phyloP scores from a whole-genome alignment of 2,888 invertebrate genomes.

The Leptura quadrifasciata region DNA sequence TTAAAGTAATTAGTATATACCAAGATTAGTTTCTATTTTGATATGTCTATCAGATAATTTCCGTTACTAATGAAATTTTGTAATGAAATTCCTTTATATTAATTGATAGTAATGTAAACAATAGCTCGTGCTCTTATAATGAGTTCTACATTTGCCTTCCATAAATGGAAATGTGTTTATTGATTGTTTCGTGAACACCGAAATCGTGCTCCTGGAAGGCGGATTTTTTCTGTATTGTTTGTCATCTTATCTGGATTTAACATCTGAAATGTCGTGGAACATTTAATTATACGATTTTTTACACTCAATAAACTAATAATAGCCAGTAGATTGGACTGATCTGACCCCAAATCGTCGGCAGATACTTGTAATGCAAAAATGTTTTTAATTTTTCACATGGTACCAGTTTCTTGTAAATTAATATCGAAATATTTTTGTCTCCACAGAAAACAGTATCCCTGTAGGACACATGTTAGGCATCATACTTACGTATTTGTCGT shows the following conservation, averaged over 20 bases:
- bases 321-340: background rate
- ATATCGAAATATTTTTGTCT: no score
- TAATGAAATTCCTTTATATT: conserved; percentile 36
- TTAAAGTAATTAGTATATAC: conserved; percentile 32
- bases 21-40: conserved; percentile 23
- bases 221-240: conserved; percentile 2
- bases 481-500: no score
- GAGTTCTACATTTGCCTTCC: conserved; percentile 13
- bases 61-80: conserved; percentile 21
- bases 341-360: background rate
- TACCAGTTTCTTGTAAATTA: no score
- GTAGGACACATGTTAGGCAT: no score
- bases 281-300: conserved; percentile 4
- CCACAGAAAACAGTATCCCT: no score
- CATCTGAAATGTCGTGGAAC: conserved; percentile 1
- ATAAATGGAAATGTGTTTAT: conserved; percentile 20
- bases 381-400: no score
- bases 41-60: conserved; percentile 33
- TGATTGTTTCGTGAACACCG: conserved; percentile 29
- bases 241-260: conserved; percentile 7
- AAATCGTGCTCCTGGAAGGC: conserved; percentile 34
- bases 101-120: conserved; percentile 37
- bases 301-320: conserved; percentile 7
- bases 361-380: no score
- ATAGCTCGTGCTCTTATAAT: conserved; percentile 29